Percentiles rank a stretch among this genome's conserved stretches.
Conservation (phyloP, 1,140 invertebrate species). For the Drosophila willistoni region DNA sequence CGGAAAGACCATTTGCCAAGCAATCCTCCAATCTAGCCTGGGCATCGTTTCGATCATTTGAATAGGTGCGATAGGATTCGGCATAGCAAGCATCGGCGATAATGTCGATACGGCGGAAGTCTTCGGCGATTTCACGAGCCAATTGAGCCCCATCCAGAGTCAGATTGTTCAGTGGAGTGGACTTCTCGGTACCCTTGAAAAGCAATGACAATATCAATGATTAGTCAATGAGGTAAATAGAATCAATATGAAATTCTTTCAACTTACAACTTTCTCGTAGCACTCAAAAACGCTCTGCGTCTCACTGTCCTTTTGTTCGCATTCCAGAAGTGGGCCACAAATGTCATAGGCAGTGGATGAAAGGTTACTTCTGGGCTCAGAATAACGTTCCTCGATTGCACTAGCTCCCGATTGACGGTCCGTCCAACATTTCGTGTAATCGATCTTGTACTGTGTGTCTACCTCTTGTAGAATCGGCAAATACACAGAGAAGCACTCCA, state of each 20-base stretch:
- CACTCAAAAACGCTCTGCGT: not conserved
- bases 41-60: not conserved
- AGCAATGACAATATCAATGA: not conserved
- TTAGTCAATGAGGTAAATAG: not conserved
- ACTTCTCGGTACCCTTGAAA: not conserved
- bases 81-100: not conserved
- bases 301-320: not conserved
- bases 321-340: not conserved
- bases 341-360: not conserved
- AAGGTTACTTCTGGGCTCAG: not conserved
- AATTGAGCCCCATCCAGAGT: not conserved
- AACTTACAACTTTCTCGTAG: conserved; percentile 4
- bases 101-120: not conserved
- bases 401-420: not conserved
- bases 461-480: not conserved
- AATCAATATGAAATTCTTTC: not conserved
- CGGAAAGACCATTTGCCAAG: not conserved
- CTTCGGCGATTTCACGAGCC: conserved; percentile 1
- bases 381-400: not conserved
- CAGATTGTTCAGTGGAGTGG: not conserved
- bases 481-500: not conserved
- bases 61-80: not conserved
- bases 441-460: not conserved
- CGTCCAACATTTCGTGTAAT: not conserved
- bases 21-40: not conserved